A percentile compares a stretch with the other conserved stretches of the same genome.
These are phyloP conservation scores for Tipula confusa DNA, from an alignment of 2,888 invertebrate genomes.

Conservation along the genomic window DNA sequence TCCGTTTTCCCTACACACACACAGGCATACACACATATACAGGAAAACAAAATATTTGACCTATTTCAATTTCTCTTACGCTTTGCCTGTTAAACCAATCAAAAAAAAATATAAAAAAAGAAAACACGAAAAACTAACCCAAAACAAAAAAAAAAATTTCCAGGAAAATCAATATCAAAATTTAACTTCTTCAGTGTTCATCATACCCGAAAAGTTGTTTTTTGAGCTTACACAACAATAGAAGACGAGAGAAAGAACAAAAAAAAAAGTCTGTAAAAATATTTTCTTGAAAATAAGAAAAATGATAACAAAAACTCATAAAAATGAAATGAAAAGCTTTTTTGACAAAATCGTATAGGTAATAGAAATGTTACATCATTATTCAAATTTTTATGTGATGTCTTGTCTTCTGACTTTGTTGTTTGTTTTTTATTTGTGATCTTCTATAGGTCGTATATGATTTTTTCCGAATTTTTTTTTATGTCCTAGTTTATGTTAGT, in stretches of 20 bases:
- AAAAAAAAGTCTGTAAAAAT: neutral
- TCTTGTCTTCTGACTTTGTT: neutral
- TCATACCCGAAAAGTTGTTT: neutral
- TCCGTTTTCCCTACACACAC: neutral
- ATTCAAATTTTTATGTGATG: constrained; percentile 12
- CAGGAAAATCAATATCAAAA: neutral
- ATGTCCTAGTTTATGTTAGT: neutral
- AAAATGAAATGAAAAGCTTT: neutral
- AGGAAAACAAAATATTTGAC: neutral
- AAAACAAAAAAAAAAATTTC: neutral
- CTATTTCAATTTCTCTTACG: neutral
- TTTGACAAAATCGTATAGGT: constrained; percentile 13
- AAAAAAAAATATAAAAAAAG: neutral
- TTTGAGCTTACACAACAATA: neutral
- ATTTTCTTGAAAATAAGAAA: neutral
- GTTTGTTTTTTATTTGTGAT: neutral
- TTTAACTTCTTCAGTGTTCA: neutral
- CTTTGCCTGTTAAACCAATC: neutral
- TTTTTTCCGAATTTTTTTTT: neutral
- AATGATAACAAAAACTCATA: constrained; percentile 12
- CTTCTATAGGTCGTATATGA: neutral
- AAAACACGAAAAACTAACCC: constrained; percentile 9
- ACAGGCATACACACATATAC: neutral
- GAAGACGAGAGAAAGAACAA: neutral
- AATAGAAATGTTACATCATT: neutral